phyloP scores from a whole-genome alignment of 2,888 invertebrate species.

The Noctua comes region DNA sequence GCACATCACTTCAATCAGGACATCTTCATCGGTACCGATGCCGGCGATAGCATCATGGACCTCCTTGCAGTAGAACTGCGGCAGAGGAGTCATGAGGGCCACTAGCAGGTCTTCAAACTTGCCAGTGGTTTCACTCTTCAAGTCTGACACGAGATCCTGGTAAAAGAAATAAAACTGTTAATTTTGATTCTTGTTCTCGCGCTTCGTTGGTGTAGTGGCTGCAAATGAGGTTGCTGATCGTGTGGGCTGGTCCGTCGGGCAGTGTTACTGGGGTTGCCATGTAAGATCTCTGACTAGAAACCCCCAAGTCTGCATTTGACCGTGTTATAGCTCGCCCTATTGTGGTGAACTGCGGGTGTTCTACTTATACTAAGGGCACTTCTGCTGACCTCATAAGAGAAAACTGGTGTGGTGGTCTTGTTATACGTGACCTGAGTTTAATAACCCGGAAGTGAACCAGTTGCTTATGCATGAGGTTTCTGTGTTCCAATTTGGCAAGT shows the following conservation, averaged over 20 bases:
- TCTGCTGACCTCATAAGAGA: background rate
- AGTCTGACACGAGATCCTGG: constrained; percentile 94
- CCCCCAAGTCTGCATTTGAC: background rate
- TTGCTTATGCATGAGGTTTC: background rate
- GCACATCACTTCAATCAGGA: constrained; percentile 96
- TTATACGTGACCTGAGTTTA: background rate
- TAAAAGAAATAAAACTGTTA: constrained; percentile 30
- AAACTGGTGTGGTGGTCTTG: background rate
- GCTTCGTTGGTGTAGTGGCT: background rate
- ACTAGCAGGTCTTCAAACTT: constrained; percentile 96
- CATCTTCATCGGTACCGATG: constrained; percentile 95
- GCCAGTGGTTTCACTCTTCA: constrained; percentile 97
- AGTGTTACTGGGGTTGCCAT: background rate
- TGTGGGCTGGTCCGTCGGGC: background rate
- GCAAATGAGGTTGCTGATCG: background rate
- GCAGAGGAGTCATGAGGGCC: constrained; percentile 95
- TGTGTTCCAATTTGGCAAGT: background rate
- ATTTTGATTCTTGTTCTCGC: background rate
- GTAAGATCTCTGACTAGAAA: background rate
- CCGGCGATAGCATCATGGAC: constrained; percentile 96
- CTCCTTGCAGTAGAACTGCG: constrained; percentile 95
- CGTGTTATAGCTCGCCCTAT: background rate
- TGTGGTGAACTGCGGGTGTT: background rate
- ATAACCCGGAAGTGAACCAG: background rate
- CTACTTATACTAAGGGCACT: background rate